Percentiles rank a stretch among this genome's conserved stretches.
These are phyloP conservation scores for Enteromius viviparus DNA, from an alignment of 2,797 vertebrate species.

Conservation along the genomic window DNA sequence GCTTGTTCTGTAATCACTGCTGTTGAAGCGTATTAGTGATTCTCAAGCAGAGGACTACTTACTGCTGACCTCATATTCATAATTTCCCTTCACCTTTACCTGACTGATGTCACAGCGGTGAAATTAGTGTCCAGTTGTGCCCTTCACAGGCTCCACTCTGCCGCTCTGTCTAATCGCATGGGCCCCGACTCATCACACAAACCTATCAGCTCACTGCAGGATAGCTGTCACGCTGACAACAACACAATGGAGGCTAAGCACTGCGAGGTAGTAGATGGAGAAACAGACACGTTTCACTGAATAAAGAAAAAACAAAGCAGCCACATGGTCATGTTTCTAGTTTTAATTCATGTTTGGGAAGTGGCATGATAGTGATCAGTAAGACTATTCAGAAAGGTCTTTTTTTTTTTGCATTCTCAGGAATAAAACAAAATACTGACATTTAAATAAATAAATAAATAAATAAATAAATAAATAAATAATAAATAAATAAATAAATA, in stretches of 20 bases:
- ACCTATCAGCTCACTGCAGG: slow-evolving; percentile 47
- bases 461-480: too few relatives aligned
- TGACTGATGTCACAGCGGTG: slow-evolving; percentile 29
- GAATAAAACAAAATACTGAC: not conserved
- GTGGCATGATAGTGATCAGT: not conserved
- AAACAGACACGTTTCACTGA: slow-evolving; percentile 9
- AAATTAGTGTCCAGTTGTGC: slow-evolving; percentile 29
- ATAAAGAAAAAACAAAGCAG: not conserved
- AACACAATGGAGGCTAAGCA: slow-evolving; percentile 41
- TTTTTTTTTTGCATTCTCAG: not conserved
- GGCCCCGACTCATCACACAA: slow-evolving; percentile 41
- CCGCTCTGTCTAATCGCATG: slow-evolving; percentile 20
- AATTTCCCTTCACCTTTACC: slow-evolving; percentile 50
- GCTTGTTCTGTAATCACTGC: slow-evolving; percentile 30
- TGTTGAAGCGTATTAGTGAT: not conserved
- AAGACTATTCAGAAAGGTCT: not conserved
- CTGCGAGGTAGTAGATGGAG: slow-evolving; percentile 7
- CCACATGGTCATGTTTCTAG: not conserved
- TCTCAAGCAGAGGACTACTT: slow-evolving; percentile 47
- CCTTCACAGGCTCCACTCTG: slow-evolving; percentile 26
- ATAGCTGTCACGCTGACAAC: slow-evolving; percentile 49
- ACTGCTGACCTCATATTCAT: slow-evolving; percentile 24
- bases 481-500: too few relatives aligned
- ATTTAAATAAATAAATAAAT: not conserved
- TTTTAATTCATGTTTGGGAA: not conserved